A percentile compares a stretch with the other conserved stretches of the same genome.
Conservation (phyloP, 2,888 invertebrate species). For the Troides aeacus region DNA sequence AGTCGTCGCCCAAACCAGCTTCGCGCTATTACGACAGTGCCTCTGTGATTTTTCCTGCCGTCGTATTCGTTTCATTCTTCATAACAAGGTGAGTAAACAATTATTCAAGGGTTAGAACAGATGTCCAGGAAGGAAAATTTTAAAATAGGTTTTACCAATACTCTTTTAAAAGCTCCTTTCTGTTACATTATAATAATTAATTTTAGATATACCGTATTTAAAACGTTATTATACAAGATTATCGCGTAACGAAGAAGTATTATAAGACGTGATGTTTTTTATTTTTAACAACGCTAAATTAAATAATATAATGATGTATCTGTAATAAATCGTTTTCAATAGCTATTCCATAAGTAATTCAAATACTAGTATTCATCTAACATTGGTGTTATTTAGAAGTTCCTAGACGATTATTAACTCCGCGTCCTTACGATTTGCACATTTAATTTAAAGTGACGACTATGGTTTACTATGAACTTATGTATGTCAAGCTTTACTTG, state of each 20-base stretch:
- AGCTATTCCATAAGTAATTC: neutral
- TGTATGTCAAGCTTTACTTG: slow-evolving; percentile 73
- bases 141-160: neutral
- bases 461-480: slow-evolving; percentile 55
- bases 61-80: slow-evolving; percentile 63
- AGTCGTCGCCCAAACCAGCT: slow-evolving; percentile 70
- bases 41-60: slow-evolving; percentile 77
- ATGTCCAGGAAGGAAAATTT: slow-evolving; percentile 48
- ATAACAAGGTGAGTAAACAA: slow-evolving; percentile 71
- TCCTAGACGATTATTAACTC: slow-evolving; percentile 3
- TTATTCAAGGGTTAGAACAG: slow-evolving; percentile 46
- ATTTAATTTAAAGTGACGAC: slow-evolving; percentile 39
- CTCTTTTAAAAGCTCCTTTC: too few relatives aligned
- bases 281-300: neutral
- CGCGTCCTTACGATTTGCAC: slow-evolving; percentile 35
- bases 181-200: too few relatives aligned
- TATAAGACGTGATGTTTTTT: neutral
- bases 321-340: neutral
- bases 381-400: neutral
- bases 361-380: neutral
- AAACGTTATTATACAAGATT: too few relatives aligned
- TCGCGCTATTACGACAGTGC: slow-evolving; percentile 79
- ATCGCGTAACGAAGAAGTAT: too few relatives aligned
- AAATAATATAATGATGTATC: neutral
- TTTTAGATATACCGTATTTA: too few relatives aligned